Evolutionary conservation across 1,140 invertebrate species (phyloP).

Genomic region (Coboldia fuscipes): DNA sequence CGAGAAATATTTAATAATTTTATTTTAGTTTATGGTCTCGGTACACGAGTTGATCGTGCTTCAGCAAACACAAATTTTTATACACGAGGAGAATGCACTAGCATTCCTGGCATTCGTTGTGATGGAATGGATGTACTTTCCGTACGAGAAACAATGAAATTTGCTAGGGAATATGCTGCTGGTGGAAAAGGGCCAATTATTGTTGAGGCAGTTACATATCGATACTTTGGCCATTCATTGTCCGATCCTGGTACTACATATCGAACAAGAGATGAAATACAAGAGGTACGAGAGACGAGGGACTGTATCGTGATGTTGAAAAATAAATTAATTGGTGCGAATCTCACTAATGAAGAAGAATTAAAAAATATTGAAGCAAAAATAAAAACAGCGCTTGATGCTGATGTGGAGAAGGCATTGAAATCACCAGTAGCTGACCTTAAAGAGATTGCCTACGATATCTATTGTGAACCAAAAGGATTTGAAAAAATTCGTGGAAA

Average conservation of each 20-base stretch:
- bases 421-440: too few species aligned
- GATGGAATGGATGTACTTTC: slow-evolving; percentile 87
- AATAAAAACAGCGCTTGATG: too few species aligned
- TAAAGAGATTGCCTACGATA: too few species aligned
- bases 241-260: slow-evolving; percentile 60
- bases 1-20: too few species aligned
- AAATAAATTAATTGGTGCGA: slow-evolving; percentile 28
- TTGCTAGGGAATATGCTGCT: slow-evolving; percentile 48
- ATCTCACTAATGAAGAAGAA: slow-evolving; percentile 30
- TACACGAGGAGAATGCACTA: slow-evolving; percentile 43
- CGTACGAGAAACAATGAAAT: slow-evolving; percentile 66
- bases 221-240: slow-evolving; percentile 58
- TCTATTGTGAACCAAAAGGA: too few species aligned
- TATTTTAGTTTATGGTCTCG: slow-evolving; percentile 53
- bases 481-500: too few species aligned
- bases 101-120: slow-evolving; percentile 48
- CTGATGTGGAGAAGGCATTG: too few species aligned
- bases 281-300: slow-evolving; percentile 61
- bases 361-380: too few species aligned
- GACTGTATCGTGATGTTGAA: slow-evolving; percentile 81
- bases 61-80: slow-evolving; percentile 63
- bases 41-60: slow-evolving; percentile 54
- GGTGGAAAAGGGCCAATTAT: slow-evolving; percentile 68
- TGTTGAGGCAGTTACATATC: slow-evolving; percentile 63
- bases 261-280: slow-evolving; percentile 67